These are phyloP conservation scores for Sylvicola cinctus DNA, from an alignment of 2,888 invertebrate species.

Conservation along the genomic window DNA sequence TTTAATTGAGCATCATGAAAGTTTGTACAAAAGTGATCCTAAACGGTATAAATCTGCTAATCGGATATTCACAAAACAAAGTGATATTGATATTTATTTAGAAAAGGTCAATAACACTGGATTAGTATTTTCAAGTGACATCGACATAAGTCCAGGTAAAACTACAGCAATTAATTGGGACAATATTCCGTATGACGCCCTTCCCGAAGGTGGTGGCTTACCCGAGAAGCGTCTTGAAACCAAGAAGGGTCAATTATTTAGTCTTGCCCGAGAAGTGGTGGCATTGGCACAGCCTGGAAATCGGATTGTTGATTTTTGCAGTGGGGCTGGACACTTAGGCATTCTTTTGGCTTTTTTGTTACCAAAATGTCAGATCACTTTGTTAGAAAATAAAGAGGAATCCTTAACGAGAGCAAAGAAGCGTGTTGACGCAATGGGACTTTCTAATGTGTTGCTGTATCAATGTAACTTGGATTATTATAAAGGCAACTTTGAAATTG, in stretches of 20 bases:
- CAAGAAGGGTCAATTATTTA: slow-evolving; percentile 76
- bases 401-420: slow-evolving; percentile 55
- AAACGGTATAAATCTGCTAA: slow-evolving; percentile 52
- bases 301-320: slow-evolving; percentile 80
- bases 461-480: slow-evolving; percentile 88
- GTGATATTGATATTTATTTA: slow-evolving; percentile 42
- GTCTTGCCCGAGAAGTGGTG: slow-evolving; percentile 55
- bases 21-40: slow-evolving; percentile 59
- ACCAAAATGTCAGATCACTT: slow-evolving; percentile 54
- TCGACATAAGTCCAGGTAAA: slow-evolving; percentile 10
- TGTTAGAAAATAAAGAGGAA: slow-evolving; percentile 83
- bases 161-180: slow-evolving; percentile 61
- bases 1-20: too few species aligned
- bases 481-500: slow-evolving; percentile 59
- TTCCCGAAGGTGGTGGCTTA: slow-evolving; percentile 58
- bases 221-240: slow-evolving; percentile 50
- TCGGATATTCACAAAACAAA: slow-evolving; percentile 53
- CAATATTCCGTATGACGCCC: slow-evolving; percentile 46
- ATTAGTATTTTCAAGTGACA: not conserved
- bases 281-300: slow-evolving; percentile 44
- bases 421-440: slow-evolving; percentile 39
- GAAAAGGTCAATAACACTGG: slow-evolving; percentile 15
- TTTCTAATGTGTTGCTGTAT: slow-evolving; percentile 56
- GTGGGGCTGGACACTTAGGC: slow-evolving; percentile 85
- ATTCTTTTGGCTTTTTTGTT: slow-evolving; percentile 62